phyloP scores from a whole-genome alignment of 2,797 vertebrate species.

The Cheirogaleus major region DNA sequence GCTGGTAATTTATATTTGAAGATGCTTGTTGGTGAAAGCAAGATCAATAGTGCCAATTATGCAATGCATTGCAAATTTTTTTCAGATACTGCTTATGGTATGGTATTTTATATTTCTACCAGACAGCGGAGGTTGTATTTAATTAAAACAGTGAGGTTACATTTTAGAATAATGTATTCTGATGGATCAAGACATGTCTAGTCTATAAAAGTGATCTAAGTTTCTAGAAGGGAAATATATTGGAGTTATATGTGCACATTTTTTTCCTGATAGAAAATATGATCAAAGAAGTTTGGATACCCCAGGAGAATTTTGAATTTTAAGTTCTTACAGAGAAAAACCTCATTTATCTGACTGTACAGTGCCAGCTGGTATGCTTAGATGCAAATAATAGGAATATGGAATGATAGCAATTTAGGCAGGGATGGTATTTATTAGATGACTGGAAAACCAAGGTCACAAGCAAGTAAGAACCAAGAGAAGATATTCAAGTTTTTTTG shows the following conservation, averaged over 20 bases:
- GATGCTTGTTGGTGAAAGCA: not conserved
- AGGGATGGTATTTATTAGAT: not conserved
- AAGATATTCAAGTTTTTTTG: not conserved
- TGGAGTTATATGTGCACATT: not conserved
- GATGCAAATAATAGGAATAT: not conserved
- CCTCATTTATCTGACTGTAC: not conserved
- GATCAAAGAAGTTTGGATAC: constrained; percentile 32
- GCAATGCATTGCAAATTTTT: not conserved
- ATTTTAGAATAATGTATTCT: constrained; percentile 39
- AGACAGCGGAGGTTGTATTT: not conserved
- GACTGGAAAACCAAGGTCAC: not conserved
- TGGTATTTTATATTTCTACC: constrained; percentile 3
- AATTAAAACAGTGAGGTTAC: not conserved
- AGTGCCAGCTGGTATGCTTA: not conserved
- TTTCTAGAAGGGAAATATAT: constrained; percentile 20
- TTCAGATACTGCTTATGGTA: not conserved
- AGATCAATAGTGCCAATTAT: not conserved
- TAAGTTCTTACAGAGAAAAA: constrained; percentile 8
- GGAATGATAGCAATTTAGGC: not conserved
- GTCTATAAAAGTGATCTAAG: constrained; percentile 24
- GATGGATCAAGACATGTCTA: constrained; percentile 15
- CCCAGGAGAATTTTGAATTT: constrained; percentile 5
- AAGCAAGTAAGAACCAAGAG: not conserved
- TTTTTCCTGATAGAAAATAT: constrained; percentile 5
- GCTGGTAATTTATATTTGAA: constrained; percentile 5